Conservation (phyloP, 2,888 invertebrate species). For the Euzophera pinguis region DNA sequence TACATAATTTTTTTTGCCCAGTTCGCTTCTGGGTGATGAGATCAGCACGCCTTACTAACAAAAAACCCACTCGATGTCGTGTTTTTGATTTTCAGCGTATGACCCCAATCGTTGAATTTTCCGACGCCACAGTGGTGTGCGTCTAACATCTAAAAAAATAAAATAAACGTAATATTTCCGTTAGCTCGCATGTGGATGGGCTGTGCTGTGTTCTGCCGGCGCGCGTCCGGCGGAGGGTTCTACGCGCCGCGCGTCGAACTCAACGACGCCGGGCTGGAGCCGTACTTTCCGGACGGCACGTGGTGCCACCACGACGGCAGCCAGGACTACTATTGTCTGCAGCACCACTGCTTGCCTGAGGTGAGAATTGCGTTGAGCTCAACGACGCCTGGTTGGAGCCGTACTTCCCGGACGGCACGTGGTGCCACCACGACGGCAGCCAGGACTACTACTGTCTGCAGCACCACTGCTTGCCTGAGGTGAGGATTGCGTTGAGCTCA, state of each 20-base stretch:
- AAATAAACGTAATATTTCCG: not conserved
- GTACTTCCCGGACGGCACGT: not conserved
- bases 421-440: not conserved
- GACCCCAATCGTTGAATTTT: too few species aligned
- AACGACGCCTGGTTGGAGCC: not conserved
- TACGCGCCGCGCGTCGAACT: constrained; percentile 88
- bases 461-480: too few species aligned
- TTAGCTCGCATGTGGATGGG: constrained; percentile 87
- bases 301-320: constrained; percentile 86
- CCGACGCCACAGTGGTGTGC: too few species aligned
- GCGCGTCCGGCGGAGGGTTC: constrained; percentile 82
- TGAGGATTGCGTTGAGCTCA: too few species aligned
- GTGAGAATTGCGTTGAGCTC: constrained; percentile 41
- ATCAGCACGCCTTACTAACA: too few species aligned
- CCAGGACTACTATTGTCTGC: constrained; percentile 84
- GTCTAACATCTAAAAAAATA: not conserved
- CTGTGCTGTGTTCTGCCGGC: constrained; percentile 87
- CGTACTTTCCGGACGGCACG: constrained; percentile 90
- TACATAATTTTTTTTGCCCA: too few species aligned
- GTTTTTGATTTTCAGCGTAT: too few species aligned
- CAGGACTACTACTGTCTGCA: too few species aligned
- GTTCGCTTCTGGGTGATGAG: too few species aligned
- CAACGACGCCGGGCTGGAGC: constrained; percentile 85
- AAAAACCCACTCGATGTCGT: too few species aligned
- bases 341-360: constrained; percentile 88